Evolutionary conservation across 1,140 invertebrate species (phyloP).

Genomic region (Penaeus japonicus): DNA sequence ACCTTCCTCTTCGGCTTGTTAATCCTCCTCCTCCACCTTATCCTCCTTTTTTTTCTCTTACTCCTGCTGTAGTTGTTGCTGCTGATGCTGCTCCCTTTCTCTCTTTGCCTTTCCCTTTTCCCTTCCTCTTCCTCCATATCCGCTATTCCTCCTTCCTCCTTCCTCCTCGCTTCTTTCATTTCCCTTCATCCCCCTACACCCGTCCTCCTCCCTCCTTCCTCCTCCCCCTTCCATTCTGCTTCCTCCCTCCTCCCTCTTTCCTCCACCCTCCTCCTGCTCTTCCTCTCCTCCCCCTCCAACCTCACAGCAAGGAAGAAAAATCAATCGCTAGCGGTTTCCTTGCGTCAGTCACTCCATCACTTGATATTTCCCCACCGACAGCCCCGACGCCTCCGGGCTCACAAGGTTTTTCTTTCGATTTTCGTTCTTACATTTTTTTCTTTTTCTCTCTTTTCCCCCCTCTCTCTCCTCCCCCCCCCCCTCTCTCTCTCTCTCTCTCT

Average conservation of each 20-base stretch:
- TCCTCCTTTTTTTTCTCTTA: too few species aligned
- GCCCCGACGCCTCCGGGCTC: constrained; percentile 43
- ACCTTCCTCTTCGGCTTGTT: background rate
- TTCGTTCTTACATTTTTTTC: background rate
- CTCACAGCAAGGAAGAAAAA: constrained; percentile 47
- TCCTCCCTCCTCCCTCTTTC: background rate
- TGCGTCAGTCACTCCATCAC: constrained; percentile 55
- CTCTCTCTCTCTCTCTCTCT: background rate
- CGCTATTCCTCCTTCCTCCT: background rate
- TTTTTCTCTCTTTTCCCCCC: background rate
- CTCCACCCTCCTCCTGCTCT: background rate
- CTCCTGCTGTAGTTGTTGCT: background rate
- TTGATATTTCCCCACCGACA: constrained; percentile 54
- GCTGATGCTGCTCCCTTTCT: too few species aligned
- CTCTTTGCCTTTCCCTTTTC: background rate
- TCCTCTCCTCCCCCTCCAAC: background rate
- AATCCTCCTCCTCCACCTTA: background rate
- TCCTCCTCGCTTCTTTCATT: background rate
- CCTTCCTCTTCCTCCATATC: background rate
- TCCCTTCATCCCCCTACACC: background rate
- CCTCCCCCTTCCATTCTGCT: background rate
- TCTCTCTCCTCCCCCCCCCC: background rate
- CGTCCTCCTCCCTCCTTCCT: background rate
- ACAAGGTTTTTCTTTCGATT: constrained; percentile 9
- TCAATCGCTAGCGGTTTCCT: constrained; percentile 52